These are phyloP conservation scores for Tolmerus cingulatus DNA, from an alignment of 2,888 invertebrate species.

Conservation along the genomic window DNA sequence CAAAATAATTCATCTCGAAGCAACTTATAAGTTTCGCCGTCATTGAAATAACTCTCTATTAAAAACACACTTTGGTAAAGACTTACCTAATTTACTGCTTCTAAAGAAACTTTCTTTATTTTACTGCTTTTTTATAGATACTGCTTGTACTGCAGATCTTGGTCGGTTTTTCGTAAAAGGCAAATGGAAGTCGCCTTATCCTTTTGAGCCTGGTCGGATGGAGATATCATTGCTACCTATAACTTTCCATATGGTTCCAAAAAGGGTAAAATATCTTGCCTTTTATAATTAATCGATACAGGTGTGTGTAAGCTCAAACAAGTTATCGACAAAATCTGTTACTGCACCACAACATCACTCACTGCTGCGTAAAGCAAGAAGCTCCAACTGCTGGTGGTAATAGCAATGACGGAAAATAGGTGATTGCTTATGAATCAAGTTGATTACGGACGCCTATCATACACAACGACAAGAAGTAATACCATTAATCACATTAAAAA, in stretches of 20 bases:
- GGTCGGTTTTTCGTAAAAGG: neutral
- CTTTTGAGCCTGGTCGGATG: neutral
- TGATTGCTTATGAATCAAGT: neutral
- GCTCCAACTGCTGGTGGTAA: neutral
- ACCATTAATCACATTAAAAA: neutral
- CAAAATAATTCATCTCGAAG: too few species aligned
- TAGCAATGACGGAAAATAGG: neutral
- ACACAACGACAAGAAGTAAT: neutral
- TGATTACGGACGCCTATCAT: constrained; percentile 15
- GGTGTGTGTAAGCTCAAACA: neutral
- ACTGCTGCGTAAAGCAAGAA: neutral
- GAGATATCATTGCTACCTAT: too few species aligned
- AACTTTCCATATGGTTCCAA: neutral
- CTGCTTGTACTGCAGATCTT: too few species aligned
- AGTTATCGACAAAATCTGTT: neutral
- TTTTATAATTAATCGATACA: neutral
- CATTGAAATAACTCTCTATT: neutral
- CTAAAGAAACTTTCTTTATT: neutral
- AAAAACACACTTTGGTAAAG: neutral
- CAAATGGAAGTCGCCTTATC: neutral
- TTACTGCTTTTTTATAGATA: neutral
- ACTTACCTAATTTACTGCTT: neutral
- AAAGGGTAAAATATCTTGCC: neutral
- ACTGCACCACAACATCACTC: neutral
- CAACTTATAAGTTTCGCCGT: too few species aligned